Percentiles rank a stretch among this genome's conserved stretches.
These are phyloP conservation scores for Pollachius pollachius DNA, from an alignment of 2,113 vertebrate genomes.

Conservation along the genomic window DNA sequence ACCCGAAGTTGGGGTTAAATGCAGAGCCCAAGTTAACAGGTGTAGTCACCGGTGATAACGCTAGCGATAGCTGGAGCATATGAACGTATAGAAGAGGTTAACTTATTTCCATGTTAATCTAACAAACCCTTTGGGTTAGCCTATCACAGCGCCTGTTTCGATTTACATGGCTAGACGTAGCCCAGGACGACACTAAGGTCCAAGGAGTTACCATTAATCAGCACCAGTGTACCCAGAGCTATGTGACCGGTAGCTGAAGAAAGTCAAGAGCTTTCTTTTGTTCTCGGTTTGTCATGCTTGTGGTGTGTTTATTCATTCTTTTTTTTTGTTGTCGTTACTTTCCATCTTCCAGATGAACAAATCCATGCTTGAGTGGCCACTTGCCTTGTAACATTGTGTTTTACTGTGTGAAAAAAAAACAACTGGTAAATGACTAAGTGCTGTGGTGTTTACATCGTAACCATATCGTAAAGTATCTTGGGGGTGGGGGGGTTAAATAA, in stretches of 20 bases:
- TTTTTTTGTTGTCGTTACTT: constrained; percentile 16
- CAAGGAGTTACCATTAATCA: constrained; percentile 48
- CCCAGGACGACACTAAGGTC: not conserved
- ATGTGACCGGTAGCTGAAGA: constrained; percentile 65
- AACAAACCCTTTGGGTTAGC: too few relatives aligned
- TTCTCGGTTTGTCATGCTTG: constrained; percentile 48
- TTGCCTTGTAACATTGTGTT: constrained; percentile 79
- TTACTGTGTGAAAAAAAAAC: constrained; percentile 69
- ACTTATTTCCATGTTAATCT: too few relatives aligned
- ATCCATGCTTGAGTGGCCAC: constrained; percentile 75
- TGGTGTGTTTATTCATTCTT: constrained; percentile 41
- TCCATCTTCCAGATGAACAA: constrained; percentile 61
- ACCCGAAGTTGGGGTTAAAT: too few relatives aligned
- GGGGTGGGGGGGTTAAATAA: constrained; percentile 23
- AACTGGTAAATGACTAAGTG: constrained; percentile 69
- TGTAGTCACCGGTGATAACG: too few relatives aligned
- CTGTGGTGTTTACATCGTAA: constrained; percentile 78
- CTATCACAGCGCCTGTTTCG: not conserved
- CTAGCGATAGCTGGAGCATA: too few relatives aligned
- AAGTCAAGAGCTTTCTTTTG: constrained; percentile 43
- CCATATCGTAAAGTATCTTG: constrained; percentile 70
- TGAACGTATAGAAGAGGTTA: too few relatives aligned
- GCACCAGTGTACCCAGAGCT: constrained; percentile 65
- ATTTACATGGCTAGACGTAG: not conserved
- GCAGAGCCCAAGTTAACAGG: not conserved